Evolutionary conservation across 1,140 invertebrate species (phyloP).

Genomic region (Nilaparvata lugens): DNA sequence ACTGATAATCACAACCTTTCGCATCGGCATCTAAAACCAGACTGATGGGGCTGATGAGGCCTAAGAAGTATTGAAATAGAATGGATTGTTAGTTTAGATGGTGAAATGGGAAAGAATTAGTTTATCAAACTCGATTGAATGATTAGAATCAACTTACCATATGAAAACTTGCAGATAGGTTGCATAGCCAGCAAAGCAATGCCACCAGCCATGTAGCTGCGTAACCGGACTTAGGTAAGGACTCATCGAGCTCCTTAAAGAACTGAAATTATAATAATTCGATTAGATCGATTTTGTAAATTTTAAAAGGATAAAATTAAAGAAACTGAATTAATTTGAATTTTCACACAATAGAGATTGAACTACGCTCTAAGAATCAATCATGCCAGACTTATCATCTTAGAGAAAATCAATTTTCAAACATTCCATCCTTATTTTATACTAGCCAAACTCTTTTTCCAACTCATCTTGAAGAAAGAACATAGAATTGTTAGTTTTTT

Average conservation of each 20-base stretch:
- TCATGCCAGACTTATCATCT: too few relatives aligned
- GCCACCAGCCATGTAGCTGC: conserved; percentile 30
- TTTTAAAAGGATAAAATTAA: neutral
- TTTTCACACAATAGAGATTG: too few relatives aligned
- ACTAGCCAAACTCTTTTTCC: too few relatives aligned
- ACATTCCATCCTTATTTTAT: too few relatives aligned
- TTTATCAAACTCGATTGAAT: neutral
- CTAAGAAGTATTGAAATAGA: neutral
- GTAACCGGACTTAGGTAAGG: conserved; percentile 21
- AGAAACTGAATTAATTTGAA: too few relatives aligned
- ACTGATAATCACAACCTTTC: too few relatives aligned
- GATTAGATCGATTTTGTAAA: neutral
- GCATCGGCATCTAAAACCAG: too few relatives aligned
- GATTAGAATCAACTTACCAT: conserved; percentile 22
- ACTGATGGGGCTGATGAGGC: too few relatives aligned
- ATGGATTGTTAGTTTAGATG: neutral
- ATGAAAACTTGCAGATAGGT: conserved; percentile 29
- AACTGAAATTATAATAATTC: conserved; percentile 16
- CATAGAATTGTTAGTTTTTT: too few relatives aligned
- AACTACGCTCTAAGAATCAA: too few relatives aligned
- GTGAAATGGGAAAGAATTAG: neutral
- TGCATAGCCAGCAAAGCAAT: conserved; percentile 27
- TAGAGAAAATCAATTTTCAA: too few relatives aligned
- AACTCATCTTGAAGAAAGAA: too few relatives aligned
- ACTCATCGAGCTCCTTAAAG: conserved; percentile 20